Conservation (phyloP, 1,140 invertebrate species). For the Leptonema lineaticorne region DNA sequence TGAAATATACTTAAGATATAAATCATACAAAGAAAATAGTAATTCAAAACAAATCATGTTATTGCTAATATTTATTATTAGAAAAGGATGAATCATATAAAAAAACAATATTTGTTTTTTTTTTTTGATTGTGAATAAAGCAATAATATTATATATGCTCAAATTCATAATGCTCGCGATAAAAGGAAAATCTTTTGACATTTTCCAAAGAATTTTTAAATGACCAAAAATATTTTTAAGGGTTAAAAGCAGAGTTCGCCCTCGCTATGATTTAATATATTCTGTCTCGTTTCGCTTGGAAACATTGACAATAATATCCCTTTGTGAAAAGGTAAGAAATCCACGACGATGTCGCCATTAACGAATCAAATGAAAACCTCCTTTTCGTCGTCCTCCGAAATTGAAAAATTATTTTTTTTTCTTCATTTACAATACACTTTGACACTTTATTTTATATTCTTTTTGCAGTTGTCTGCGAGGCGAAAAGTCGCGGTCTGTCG, state of each 20-base stretch:
- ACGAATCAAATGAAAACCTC: background rate
- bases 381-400: background rate
- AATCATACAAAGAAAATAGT: no score
- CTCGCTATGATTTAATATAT: constrained; percentile 3
- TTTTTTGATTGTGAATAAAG: no score
- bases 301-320: constrained; percentile 18
- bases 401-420: background rate
- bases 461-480: constrained; percentile 53
- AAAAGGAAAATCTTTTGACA: no score
- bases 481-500: constrained; percentile 51
- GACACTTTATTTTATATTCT: constrained; percentile 5
- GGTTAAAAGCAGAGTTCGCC: constrained; percentile 17
- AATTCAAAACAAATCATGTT: no score
- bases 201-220: no score
- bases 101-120: no score
- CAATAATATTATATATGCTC: no score
- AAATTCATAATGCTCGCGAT: no score
- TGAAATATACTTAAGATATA: no score
- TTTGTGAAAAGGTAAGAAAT: constrained; percentile 10
- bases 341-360: background rate
- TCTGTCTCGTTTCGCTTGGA: background rate
- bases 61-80: no score
- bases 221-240: no score
- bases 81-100: no score
- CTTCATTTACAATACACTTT: background rate